Conservation (phyloP, 2,797 vertebrate species). For the Scyliorhinus canicula region DNA sequence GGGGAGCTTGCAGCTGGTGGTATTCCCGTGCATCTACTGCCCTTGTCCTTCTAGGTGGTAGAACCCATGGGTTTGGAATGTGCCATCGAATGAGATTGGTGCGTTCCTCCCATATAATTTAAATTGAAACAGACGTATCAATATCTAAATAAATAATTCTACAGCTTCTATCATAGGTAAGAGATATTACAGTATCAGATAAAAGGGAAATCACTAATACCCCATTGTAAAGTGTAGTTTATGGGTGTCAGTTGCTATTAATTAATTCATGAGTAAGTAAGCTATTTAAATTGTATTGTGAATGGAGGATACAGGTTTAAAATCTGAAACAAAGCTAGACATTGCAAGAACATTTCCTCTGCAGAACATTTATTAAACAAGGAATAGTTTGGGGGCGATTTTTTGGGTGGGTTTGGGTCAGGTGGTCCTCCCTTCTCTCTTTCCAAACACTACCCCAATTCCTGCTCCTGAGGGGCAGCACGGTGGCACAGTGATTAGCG, state of each 20-base stretch:
- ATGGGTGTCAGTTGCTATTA: background rate
- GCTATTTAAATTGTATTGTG: background rate
- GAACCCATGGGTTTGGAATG: too few species aligned
- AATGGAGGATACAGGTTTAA: background rate
- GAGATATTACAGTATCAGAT: too few species aligned
- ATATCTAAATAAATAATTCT: background rate
- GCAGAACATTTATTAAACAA: background rate
- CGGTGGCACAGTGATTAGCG: too few species aligned
- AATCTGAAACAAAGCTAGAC: background rate
- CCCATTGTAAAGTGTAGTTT: background rate
- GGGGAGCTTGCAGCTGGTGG: too few species aligned
- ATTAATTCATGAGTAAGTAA: background rate
- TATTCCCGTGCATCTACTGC: too few species aligned
- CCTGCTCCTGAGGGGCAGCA: too few species aligned
- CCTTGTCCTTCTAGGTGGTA: too few species aligned
- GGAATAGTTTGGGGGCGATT: too few species aligned
- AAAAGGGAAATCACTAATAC: background rate
- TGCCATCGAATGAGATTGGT: too few species aligned
- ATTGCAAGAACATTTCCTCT: background rate
- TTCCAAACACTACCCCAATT: background rate
- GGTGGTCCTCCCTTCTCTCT: background rate
- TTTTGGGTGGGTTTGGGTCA: background rate
- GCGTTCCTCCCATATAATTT: too few species aligned
- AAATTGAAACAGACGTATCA: background rate
- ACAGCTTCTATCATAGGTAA: background rate